Evolutionary conservation across 2,888 invertebrate genomes (phyloP).

Genomic region (Hartigia nigra): DNA sequence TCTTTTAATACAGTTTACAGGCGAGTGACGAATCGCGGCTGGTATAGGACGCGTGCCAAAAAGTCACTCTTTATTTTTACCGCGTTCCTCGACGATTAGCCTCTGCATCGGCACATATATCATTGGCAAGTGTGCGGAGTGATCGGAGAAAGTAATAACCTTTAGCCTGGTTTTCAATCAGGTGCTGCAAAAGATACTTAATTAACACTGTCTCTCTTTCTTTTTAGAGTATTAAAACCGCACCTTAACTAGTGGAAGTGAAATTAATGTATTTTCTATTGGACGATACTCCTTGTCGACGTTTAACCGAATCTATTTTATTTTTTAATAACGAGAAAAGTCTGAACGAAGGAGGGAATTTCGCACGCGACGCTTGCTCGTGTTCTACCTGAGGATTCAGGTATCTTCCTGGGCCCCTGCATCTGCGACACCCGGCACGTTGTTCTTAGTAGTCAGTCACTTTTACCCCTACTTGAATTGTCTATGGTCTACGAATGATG

Average conservation of each 20-base stretch:
- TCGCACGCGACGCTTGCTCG: neutral
- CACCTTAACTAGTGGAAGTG: neutral
- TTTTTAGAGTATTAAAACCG: neutral
- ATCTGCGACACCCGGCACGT: slow-evolving; percentile 17
- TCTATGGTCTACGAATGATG: slow-evolving; percentile 12
- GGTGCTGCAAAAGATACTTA: neutral
- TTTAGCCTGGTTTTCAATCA: neutral
- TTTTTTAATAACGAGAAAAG: neutral
- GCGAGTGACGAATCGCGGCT: neutral
- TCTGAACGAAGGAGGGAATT: neutral
- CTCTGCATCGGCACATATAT: neutral
- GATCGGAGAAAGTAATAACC: neutral
- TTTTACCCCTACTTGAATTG: slow-evolving; percentile 20
- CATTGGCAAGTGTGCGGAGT: neutral
- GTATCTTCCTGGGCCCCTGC: neutral
- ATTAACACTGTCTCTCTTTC: neutral
- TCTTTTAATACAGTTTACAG: neutral
- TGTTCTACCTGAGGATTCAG: neutral
- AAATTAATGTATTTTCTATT: neutral
- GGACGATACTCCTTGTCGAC: neutral
- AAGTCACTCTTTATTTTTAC: neutral
- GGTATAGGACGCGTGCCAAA: neutral
- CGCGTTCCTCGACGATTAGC: neutral
- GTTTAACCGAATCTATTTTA: neutral
- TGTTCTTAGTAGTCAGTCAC: slow-evolving; percentile 11